Conservation (phyloP, 2,113 vertebrate genomes). For the Condylura cristata region DNA sequence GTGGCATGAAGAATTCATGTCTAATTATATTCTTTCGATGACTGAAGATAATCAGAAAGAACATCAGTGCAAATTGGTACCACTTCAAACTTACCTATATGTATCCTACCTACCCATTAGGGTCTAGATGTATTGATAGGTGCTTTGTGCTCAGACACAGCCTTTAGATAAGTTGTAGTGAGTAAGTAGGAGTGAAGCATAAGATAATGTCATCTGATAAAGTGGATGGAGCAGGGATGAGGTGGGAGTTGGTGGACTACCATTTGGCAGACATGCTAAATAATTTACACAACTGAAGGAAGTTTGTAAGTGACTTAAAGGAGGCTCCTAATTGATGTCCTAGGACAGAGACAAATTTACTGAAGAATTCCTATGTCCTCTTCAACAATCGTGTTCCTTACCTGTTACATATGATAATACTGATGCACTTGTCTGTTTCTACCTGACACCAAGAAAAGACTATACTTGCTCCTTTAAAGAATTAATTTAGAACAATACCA, state of each 20-base stretch:
- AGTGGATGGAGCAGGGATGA: not conserved
- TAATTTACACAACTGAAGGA: not conserved
- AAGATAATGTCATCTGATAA: not conserved
- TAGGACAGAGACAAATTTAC: not conserved
- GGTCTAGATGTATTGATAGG: not conserved
- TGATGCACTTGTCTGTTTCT: not conserved
- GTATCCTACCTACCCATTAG: not conserved
- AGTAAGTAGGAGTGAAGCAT: not conserved
- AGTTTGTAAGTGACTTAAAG: not conserved
- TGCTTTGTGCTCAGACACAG: not conserved
- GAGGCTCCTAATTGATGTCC: not conserved
- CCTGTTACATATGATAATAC: not conserved
- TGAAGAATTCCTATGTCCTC: not conserved
- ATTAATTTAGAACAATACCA: not conserved
- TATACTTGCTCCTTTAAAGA: not conserved
- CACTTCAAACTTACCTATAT: not conserved
- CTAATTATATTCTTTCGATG: not conserved
- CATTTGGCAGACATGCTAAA: not conserved
- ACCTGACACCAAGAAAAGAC: not conserved
- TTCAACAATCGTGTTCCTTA: not conserved
- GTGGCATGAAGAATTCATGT: not conserved
- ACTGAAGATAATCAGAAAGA: not conserved
- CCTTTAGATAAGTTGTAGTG: not conserved
- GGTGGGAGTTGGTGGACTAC: accelerated
- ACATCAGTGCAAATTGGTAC: not conserved